Evolutionary conservation across 1,140 invertebrate species (phyloP).

Genomic region (Drosophila ficusphila): DNA sequence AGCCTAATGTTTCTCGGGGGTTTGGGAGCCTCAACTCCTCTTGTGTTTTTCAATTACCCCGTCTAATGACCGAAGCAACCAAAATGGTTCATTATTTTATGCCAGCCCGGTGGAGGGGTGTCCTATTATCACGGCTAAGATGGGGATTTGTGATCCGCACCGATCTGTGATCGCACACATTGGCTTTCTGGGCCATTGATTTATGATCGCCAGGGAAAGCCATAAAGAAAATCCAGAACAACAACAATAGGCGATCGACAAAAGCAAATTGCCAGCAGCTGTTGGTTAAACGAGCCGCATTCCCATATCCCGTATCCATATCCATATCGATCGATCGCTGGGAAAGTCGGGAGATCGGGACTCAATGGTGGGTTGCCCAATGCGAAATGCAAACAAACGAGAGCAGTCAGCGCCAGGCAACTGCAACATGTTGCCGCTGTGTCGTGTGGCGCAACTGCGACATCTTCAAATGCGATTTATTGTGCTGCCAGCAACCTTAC

Average conservation of each 20-base stretch:
- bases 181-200: constrained; percentile 34
- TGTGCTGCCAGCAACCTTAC: constrained; percentile 18
- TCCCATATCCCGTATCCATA: constrained; percentile 1
- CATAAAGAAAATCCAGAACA: constrained; percentile 42
- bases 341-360: constrained; percentile 5
- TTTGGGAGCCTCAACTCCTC: no score
- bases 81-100: constrained; percentile 39
- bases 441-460: constrained; percentile 38
- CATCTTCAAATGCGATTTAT: constrained; percentile 52
- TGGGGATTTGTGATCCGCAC: constrained; percentile 16
- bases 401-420: constrained; percentile 9
- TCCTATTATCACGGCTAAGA: constrained; percentile 27
- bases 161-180: constrained; percentile 1
- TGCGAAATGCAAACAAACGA: constrained; percentile 6
- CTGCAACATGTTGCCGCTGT: constrained; percentile 10
- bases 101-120: constrained; percentile 11
- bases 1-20: constrained; percentile 27
- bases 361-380: constrained; percentile 4
- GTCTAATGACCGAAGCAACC: constrained; percentile 23
- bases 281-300: constrained; percentile 22
- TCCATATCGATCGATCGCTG: constrained; percentile 18
- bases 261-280: constrained; percentile 47
- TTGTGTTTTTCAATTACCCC: constrained; percentile 32
- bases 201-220: constrained; percentile 27
- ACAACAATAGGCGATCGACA: constrained; percentile 29